Conservation (phyloP, 2,113 vertebrate genomes). For the Onychostruthus taczanowskii region DNA sequence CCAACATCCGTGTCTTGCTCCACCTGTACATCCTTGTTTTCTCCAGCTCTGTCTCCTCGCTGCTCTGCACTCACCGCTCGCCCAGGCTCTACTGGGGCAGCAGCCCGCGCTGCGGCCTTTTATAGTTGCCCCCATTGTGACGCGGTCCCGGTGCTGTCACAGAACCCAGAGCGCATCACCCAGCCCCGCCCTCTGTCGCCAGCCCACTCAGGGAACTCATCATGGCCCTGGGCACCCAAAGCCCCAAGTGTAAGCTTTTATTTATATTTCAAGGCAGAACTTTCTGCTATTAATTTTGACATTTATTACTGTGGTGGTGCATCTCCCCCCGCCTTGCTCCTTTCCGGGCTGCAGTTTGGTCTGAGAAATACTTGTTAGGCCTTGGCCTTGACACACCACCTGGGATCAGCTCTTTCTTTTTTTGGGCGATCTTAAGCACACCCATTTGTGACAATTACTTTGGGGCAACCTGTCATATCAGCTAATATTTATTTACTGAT, state of each 20-base stretch:
- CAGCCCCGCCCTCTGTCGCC: too few relatives aligned
- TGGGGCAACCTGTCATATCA: neutral
- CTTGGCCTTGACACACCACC: neutral
- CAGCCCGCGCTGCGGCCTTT: too few relatives aligned
- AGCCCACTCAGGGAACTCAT: too few relatives aligned
- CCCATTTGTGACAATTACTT: accelerated
- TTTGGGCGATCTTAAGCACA: accelerated
- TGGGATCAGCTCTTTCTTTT: neutral
- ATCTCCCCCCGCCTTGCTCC: accelerated
- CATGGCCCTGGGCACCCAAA: too few relatives aligned
- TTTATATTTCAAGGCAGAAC: too few relatives aligned
- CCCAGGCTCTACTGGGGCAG: too few relatives aligned
- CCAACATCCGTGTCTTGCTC: neutral
- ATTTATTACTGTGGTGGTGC: neutral
- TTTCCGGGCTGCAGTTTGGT: neutral
- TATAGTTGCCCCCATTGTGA: too few relatives aligned
- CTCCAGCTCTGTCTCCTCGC: too few relatives aligned
- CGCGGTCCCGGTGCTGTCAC: too few relatives aligned
- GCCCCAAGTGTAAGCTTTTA: accelerated
- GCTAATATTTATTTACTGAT: neutral
- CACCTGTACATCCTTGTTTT: neutral
- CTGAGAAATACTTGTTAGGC: neutral
- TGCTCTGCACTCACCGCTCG: too few relatives aligned
- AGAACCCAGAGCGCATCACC: too few relatives aligned
- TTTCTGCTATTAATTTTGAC: too few relatives aligned